Evolutionary conservation across 2,888 invertebrate species (phyloP), one percentile per base, ranked within the genome.

Genomic region (Blera fallax): DNA sequence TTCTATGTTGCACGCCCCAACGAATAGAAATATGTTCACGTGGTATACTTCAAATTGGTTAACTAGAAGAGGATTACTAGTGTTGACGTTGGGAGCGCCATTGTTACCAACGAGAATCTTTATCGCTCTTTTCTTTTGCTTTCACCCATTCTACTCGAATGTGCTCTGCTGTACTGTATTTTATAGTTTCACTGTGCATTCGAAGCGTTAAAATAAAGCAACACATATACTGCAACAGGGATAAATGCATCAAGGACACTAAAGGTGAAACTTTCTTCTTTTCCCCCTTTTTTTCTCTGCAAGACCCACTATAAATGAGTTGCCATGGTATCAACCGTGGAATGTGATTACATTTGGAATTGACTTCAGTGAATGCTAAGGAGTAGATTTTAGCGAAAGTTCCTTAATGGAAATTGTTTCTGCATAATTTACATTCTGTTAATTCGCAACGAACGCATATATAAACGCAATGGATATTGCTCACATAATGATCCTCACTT

Each of bases 231-330:
- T 5, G 7, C 11, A n/a, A 18, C 5, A 37, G 27, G 62, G 48
- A 72, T 56, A 72, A 64, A 48, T 79, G 72, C 72, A 79, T 67
- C 79, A 80, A 80, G 79, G 73, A 60, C 79, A 80, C 65, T 50
- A 73, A 73, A 80, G 79, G 79, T 80, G 73, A 80, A 73, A 73
- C 40, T 60, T 65, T 43, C 45, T 24, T 56, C 43, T 11, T 16
- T 18, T 34, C 21, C 4, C 24, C 21, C 4, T n/a, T 18, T 32
- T 24, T 18, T 50, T 37, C 10, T 6, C 16, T 34, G 6, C 24
- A 3, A n/a, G n/a, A 8, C 60, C 52, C 24, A 1, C 24, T 21
- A 8, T 65, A 27, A 74, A 64, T 56, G 74, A 64, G 65, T 56
- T 74, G 54, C 52, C 54, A 62, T 40, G 27, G 70, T 48, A 50